A percentile compares a stretch with the other conserved stretches of the same genome.
Evolutionary conservation across 2,797 vertebrate species (phyloP).

Genomic region (Megalops cyprinoides): DNA sequence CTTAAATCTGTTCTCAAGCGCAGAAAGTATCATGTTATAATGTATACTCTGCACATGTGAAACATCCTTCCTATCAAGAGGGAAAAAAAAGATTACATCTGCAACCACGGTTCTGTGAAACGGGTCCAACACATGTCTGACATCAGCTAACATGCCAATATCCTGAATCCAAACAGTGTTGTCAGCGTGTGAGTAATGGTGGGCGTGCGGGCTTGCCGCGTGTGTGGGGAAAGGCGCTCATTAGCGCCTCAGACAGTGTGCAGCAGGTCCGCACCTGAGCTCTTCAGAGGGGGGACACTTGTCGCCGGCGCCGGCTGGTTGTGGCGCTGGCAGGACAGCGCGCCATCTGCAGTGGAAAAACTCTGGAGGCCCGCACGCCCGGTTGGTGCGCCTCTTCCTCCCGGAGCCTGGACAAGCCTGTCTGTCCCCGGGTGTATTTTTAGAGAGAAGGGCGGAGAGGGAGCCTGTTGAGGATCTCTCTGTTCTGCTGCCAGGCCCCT

Average conservation of each 20-base stretch:
- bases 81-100: too few relatives aligned
- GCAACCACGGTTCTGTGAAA: too few relatives aligned
- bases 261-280: neutral
- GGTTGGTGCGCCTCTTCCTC: constrained; percentile 19
- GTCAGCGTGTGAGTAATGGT: neutral
- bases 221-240: neutral
- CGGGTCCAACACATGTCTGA: too few relatives aligned
- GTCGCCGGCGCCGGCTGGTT: neutral
- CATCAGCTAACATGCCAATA: too few relatives aligned
- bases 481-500: constrained; percentile 38
- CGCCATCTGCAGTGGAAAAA: neutral
- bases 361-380: neutral
- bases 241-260: neutral
- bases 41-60: too few relatives aligned
- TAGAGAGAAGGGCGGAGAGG: constrained; percentile 33
- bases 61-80: too few relatives aligned
- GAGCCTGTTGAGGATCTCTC: constrained; percentile 26
- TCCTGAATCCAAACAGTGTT: too few relatives aligned
- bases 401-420: neutral
- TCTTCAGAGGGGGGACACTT: neutral
- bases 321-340: neutral
- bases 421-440: constrained; percentile 43
- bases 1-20: too few relatives aligned
- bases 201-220: neutral
- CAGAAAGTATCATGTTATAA: too few relatives aligned